Conservation (phyloP, 2,888 invertebrate genomes). For the Amiota communis region DNA sequence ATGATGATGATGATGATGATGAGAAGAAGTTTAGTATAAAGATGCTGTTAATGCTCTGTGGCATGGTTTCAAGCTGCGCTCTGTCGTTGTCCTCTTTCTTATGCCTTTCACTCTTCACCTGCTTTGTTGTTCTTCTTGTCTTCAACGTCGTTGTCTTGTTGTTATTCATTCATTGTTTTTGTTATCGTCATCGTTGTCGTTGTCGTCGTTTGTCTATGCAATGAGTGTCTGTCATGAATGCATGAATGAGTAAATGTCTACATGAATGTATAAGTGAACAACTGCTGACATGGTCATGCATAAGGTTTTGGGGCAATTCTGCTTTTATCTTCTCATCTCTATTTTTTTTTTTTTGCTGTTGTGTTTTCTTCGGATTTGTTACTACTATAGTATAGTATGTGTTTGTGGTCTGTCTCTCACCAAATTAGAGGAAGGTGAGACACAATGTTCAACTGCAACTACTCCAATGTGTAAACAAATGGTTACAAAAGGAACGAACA, state of each 20-base stretch:
- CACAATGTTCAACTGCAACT: no score
- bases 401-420: no score
- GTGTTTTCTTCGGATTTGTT: not conserved
- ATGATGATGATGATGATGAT: not conserved
- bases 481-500: no score
- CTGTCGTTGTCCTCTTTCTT: not conserved
- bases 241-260: conserved; percentile 22
- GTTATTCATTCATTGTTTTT: not conserved
- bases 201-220: not conserved
- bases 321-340: no score
- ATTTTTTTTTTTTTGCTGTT: not conserved
- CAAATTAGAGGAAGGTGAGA: no score
- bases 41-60: conserved; percentile 2
- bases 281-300: conserved; percentile 21
- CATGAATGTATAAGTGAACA: conserved; percentile 26
- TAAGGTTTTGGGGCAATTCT: not conserved
- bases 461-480: no score
- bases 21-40: not conserved
- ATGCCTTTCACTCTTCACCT: not conserved
- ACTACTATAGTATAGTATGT: no score
- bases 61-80: conserved; percentile 9
- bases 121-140: not conserved
- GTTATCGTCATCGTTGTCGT: no score
- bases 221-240: conserved; percentile 22
- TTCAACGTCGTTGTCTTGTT: not conserved